These are phyloP conservation scores for Rana temporaria DNA, from an alignment of 2,113 vertebrate genomes.

Conservation along the genomic window DNA sequence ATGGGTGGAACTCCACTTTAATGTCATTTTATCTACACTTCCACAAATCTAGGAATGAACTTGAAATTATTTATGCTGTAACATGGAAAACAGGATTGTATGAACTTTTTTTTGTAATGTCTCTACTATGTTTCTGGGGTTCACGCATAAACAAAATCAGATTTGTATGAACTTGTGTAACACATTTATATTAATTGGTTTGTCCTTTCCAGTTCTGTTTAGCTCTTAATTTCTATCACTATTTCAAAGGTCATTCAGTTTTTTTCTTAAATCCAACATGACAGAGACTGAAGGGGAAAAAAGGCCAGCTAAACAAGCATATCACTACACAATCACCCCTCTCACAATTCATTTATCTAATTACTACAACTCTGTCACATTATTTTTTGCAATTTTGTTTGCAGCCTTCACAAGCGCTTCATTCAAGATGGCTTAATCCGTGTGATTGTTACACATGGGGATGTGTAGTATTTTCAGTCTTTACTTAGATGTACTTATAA, in stretches of 20 bases:
- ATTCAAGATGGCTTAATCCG: constrained; percentile 72
- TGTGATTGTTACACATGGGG: constrained; percentile 61
- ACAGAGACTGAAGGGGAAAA: constrained; percentile 92
- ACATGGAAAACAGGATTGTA: no score
- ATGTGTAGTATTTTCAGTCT: no score
- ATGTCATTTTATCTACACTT: neutral
- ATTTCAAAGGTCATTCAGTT: constrained; percentile 96
- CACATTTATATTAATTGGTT: constrained; percentile 98
- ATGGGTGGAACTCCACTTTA: no score
- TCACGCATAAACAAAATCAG: constrained; percentile 7
- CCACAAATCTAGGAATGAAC: no score
- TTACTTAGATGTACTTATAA: no score
- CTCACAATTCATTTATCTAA: constrained; percentile 95
- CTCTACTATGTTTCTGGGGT: neutral
- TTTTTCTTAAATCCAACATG: constrained; percentile 95
- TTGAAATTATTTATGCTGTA: no score
- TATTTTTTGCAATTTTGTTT: constrained; percentile 82
- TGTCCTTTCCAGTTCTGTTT: constrained; percentile 98
- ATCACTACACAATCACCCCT: constrained; percentile 90
- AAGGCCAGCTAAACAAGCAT: constrained; percentile 87
- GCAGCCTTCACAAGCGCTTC: constrained; percentile 70
- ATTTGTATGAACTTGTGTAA: constrained; percentile 75
- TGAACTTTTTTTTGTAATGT: no score
- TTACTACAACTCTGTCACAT: constrained; percentile 92
- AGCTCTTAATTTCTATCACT: constrained; percentile 94